Conservation (phyloP, 2,113 vertebrate genomes). For the Ptychochromis oligacanthus region DNA sequence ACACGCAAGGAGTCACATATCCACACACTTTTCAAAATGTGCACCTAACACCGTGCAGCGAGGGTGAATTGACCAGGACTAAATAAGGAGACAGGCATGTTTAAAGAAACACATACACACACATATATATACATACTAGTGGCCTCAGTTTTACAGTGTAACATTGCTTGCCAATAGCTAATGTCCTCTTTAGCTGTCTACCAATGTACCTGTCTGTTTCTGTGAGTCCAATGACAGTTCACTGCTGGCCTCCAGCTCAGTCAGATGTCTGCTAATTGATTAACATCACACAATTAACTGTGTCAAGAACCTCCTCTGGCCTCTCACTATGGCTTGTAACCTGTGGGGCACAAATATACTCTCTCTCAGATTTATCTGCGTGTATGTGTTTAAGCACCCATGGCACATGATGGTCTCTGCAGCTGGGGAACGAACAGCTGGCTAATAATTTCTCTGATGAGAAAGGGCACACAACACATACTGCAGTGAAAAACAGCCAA, state of each 20-base stretch:
- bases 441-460: slow-evolving; percentile 65
- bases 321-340: slow-evolving; percentile 43
- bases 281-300: slow-evolving; percentile 56
- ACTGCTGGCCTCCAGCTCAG: slow-evolving; percentile 47
- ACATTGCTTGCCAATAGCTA: slow-evolving; percentile 27
- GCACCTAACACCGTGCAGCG: background rate
- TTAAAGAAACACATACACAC: background rate
- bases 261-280: slow-evolving; percentile 70
- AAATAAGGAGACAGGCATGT: background rate
- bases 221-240: slow-evolving; percentile 45
- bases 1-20: background rate
- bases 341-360: slow-evolving; percentile 35
- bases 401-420: slow-evolving; percentile 30
- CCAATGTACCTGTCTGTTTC: slow-evolving; percentile 40
- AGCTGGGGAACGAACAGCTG: slow-evolving; percentile 70
- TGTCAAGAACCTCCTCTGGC: slow-evolving; percentile 58
- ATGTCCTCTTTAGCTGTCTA: slow-evolving; percentile 11
- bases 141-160: background rate
- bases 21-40: background rate
- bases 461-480: slow-evolving; percentile 41
- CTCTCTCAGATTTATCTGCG: slow-evolving; percentile 19
- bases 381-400: slow-evolving; percentile 37
- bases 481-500: slow-evolving; percentile 47
- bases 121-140: background rate
- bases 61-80: background rate